Evolutionary conservation across 2,113 vertebrate genomes (phyloP).

Genomic region (Tetraodon nigroviridis): DNA sequence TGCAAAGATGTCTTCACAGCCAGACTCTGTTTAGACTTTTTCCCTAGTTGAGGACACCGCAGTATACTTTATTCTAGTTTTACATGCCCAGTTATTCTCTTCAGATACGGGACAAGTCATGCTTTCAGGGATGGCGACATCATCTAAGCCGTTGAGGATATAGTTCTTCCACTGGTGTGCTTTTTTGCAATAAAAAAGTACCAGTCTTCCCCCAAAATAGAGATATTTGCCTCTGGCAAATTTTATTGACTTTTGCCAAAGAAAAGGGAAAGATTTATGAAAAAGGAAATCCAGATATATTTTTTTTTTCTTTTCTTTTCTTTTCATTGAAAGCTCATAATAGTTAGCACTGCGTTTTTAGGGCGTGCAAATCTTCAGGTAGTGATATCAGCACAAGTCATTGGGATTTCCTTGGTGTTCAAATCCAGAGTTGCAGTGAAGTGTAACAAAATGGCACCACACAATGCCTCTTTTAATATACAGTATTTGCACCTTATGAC

Average conservation of each 20-base stretch:
- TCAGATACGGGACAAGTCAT: constrained; percentile 23
- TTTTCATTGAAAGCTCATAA: constrained; percentile 66
- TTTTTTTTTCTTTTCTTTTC: constrained; percentile 1
- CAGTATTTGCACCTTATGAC: constrained; percentile 77
- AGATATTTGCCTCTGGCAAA: constrained; percentile 52
- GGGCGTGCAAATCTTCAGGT: constrained; percentile 88
- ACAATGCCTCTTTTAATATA: constrained; percentile 72
- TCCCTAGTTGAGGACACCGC: constrained; percentile 27
- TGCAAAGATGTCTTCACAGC: constrained; percentile 35
- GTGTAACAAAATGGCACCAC: constrained; percentile 66
- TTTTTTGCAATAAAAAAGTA: constrained; percentile 51
- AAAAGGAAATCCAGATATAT: constrained; percentile 44
- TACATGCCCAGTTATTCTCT: constrained; percentile 30
- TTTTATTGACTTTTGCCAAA: constrained; percentile 77
- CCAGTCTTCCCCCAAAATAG: constrained; percentile 50
- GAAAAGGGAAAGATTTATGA: constrained; percentile 67
- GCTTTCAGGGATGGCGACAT: constrained; percentile 25
- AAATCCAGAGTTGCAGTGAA: constrained; percentile 61
- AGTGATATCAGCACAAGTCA: constrained; percentile 88
- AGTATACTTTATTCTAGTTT: constrained; percentile 33
- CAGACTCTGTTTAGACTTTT: constrained; percentile 25
- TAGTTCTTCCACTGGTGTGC: constrained; percentile 53
- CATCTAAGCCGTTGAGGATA: constrained; percentile 33
- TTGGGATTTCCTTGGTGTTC: constrained; percentile 52
- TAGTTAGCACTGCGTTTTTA: constrained; percentile 79